Evolutionary conservation across 2,797 vertebrate genomes (phyloP), one percentile per base, ranked within the genome.

Genomic region (Hypotaenidia philippensis): DNA sequence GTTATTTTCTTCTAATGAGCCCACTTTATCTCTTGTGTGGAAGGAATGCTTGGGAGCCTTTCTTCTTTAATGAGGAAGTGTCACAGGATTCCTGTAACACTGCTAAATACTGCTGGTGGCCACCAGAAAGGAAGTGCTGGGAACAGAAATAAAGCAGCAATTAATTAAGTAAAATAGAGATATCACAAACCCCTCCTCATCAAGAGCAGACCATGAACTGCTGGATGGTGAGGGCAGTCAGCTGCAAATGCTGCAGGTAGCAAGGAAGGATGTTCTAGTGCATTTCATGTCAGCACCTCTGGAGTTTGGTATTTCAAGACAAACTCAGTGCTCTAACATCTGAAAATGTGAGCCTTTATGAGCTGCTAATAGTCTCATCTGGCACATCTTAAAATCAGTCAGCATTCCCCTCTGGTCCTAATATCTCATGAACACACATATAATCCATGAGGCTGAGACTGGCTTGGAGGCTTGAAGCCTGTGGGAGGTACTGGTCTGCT

Each of bases 21-120:
- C 38, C 52, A 65, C 64, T 90, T 93, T 55, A 45, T 74, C 40
- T 96, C 64, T 82, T 82, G 32, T 38, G 27, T 78, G 53, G 66
- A 81, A 88, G 80, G 83, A 92, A 91, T 83, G 84, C 61, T 75
- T 81, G 65, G 32, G 59, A 90, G 66, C 7, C 75, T 49, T 49
- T 25, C 26, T 23, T 93, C 65, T 78, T 82, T 85, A 91, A 79
- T 56, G 66, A 83, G 83, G 45, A 76, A 70, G 41, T 40, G 68
- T 61, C 81, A 66, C 53, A 71, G 50, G 47, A 87, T 75, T 75
- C 76, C 26, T 57, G 29, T 22, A 94, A 65, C 23, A 23, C 53
- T 69, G 53, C 44, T 55, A 52, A 90, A 81, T 76, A 13, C 34
- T 57, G 31, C 32, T 64, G 27, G 40, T 78, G 61, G 9, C 40